Evolutionary conservation across 1,140 invertebrate species (phyloP), one percentile per base, ranked within the genome.

Genomic region (Forficula auricularia): DNA sequence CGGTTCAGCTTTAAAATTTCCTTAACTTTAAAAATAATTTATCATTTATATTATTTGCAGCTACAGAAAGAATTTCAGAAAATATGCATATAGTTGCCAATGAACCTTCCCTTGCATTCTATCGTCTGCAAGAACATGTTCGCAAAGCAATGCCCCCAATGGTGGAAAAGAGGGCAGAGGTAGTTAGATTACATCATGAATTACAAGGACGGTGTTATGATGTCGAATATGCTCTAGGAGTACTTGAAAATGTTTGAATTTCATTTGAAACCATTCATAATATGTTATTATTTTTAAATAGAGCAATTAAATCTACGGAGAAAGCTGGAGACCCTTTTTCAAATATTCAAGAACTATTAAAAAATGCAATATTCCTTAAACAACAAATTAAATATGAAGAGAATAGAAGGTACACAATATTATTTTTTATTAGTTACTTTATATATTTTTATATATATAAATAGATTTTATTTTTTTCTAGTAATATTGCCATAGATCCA

Each of bases 371-470:
- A 59, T 91, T 90, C 61, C 72, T 85, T 48, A 90, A 88, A 55
- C 89, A 96, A 64, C 88, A 94, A 57, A 68, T 95, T n/a, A 88
- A 87, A 54, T 89, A 87, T 64, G 82, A 88, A 58, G 81, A 88
- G 58, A 73, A 72, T 42, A 70, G 79, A 48, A 75, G 74, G 64
- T 71, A 54, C 51, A 38, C 4, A 10, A 27, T 27, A 6, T 27
- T 10, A 6, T 27, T 27, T 27, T 27, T 40, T 38, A 33, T 14
- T 19, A 41, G 19, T 40, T 18, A 34, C 10, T 38, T 44, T 38
- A 22, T 8, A 22, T 13, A 16, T 44, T 14, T 10, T 14, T 12
- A 27, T 3, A 30, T 16, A 33, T 30, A 9, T 45, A 40, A 40
- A 9, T 39, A 22, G 3, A 13, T 14, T 20, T 18, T 41, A 19